Evolutionary conservation across 2,888 invertebrate genomes (phyloP).

Genomic region (Synergus itoensis): DNA sequence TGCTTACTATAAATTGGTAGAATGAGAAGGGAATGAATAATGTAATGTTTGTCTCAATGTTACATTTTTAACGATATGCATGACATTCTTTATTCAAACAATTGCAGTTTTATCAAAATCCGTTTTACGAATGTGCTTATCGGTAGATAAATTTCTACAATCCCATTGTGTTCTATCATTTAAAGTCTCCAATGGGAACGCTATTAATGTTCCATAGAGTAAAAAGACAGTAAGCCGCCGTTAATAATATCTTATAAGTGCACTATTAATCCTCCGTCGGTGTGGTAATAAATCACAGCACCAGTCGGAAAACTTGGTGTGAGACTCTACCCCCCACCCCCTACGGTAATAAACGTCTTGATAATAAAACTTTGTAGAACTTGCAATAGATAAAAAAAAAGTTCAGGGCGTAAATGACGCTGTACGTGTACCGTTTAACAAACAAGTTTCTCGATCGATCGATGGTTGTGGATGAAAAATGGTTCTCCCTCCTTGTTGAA

Average conservation of each 20-base stretch:
- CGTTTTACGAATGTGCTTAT: constrained; percentile 27
- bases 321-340: constrained; percentile 44
- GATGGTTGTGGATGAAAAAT: constrained; percentile 9
- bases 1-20: background rate
- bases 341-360: constrained; percentile 58
- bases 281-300: constrained; percentile 61
- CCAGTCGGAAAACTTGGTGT: constrained; percentile 49
- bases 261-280: constrained; percentile 61
- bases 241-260: constrained; percentile 64
- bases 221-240: constrained; percentile 61
- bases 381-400: constrained; percentile 55
- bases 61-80: background rate
- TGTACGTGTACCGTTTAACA: constrained; percentile 38
- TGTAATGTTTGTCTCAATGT: background rate
- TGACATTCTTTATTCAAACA: background rate
- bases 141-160: constrained; percentile 22
- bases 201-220: constrained; percentile 46
- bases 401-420: constrained; percentile 29
- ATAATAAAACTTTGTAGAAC: constrained; percentile 60
- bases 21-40: background rate
- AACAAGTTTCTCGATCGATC: constrained; percentile 31
- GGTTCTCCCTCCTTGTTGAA: background rate
- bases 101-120: constrained; percentile 18
- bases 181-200: constrained; percentile 44
- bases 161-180: constrained; percentile 45